These are phyloP conservation scores for Gryllus bimaculatus DNA, from an alignment of 1,140 invertebrate species.

Conservation along the genomic window DNA sequence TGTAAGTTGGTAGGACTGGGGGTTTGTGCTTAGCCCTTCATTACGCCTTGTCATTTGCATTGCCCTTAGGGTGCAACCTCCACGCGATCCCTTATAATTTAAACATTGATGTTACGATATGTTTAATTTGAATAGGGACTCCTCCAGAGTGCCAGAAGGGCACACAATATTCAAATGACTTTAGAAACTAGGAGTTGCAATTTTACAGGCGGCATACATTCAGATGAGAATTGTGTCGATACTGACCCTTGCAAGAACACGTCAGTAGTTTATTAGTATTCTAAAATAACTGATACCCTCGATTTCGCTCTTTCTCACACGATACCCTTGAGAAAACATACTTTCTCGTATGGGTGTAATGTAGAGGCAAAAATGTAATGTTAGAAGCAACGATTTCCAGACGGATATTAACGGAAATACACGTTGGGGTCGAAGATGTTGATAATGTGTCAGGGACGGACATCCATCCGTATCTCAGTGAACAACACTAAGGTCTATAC, in stretches of 20 bases:
- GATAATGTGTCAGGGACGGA: too few relatives aligned
- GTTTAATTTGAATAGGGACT: slow-evolving; percentile 1
- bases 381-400: too few relatives aligned
- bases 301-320: not conserved
- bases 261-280: not conserved
- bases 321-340: not conserved
- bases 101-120: not conserved
- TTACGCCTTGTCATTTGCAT: not conserved
- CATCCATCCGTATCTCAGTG: too few relatives aligned
- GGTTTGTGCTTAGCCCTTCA: not conserved
- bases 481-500: too few relatives aligned
- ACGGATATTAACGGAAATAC: too few relatives aligned
- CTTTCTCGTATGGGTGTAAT: too few relatives aligned
- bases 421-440: too few relatives aligned
- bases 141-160: not conserved
- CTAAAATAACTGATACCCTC: not conserved
- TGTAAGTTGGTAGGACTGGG: not conserved
- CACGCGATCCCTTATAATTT: not conserved
- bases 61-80: not conserved
- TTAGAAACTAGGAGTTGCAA: not conserved
- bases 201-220: not conserved
- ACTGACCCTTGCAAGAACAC: not conserved
- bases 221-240: not conserved
- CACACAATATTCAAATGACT: not conserved
- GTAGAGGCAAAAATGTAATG: too few relatives aligned